Conservation (phyloP, 2,113 vertebrate species). For the Noturus placidus region DNA sequence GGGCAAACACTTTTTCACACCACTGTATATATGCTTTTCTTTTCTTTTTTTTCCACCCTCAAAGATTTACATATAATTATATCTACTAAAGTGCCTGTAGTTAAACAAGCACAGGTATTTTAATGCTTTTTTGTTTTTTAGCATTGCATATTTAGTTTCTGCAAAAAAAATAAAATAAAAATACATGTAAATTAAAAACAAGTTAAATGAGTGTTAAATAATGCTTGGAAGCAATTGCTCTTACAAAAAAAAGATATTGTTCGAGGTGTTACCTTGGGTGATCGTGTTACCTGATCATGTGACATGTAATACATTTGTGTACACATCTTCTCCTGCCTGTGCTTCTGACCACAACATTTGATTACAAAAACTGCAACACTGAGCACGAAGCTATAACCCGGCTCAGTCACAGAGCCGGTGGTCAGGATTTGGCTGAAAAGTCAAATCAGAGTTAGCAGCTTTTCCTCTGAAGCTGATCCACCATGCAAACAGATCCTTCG, state of each 20-base stretch:
- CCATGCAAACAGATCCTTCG: slow-evolving; percentile 19
- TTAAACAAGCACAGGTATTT: not conserved
- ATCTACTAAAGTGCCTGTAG: not conserved
- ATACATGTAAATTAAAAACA: not conserved
- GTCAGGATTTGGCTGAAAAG: slow-evolving; percentile 24
- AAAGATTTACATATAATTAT: not conserved
- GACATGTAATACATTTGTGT: slow-evolving; percentile 18
- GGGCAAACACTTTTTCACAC: too few species aligned
- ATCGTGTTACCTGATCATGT: slow-evolving; percentile 16
- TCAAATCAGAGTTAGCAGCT: slow-evolving; percentile 35
- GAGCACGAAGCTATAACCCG: slow-evolving; percentile 5
- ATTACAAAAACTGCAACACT: slow-evolving; percentile 20
- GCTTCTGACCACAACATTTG: slow-evolving; percentile 14
- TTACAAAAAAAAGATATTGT: not conserved
- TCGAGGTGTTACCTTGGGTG: not conserved
- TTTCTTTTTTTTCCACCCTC: too few species aligned
- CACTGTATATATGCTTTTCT: not conserved
- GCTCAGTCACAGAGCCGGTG: slow-evolving; percentile 24
- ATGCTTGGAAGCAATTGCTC: too few species aligned
- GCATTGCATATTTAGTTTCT: not conserved
- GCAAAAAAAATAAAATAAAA: too few species aligned
- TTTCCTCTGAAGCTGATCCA: slow-evolving; percentile 32
- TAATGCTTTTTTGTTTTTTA: not conserved
- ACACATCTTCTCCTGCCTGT: slow-evolving; percentile 5
- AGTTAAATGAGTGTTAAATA: not conserved